Conservation (phyloP, 2,888 invertebrate genomes). For the Melipona bicolor region DNA sequence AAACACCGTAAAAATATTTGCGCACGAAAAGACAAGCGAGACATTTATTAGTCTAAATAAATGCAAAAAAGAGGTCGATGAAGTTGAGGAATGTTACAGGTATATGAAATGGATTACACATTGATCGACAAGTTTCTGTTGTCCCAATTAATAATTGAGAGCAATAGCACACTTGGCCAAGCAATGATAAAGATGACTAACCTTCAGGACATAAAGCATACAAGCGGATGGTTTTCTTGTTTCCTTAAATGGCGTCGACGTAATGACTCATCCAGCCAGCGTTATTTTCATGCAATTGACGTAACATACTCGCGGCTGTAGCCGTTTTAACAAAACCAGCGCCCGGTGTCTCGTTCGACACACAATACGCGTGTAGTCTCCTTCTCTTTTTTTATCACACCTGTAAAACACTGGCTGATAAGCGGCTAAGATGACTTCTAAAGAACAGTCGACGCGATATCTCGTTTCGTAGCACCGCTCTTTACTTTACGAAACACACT, state of each 20-base stretch:
- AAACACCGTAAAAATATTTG: background rate
- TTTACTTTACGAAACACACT: constrained; percentile 33
- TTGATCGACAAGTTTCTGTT: background rate
- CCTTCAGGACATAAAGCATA: constrained; percentile 35
- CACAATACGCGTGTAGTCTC: constrained; percentile 31
- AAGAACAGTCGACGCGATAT: constrained; percentile 30
- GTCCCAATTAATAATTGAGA: background rate
- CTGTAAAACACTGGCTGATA: constrained; percentile 31
- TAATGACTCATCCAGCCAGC: constrained; percentile 61
- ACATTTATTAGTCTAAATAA: background rate
- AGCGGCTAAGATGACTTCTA: background rate
- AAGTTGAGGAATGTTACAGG: background rate
- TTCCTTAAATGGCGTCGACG: constrained; percentile 54
- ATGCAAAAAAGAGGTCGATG: background rate
- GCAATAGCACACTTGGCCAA: constrained; percentile 12
- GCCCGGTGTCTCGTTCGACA: background rate
- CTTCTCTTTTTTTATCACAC: constrained; percentile 31
- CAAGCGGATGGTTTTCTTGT: constrained; percentile 45
- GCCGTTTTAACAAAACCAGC: constrained; percentile 54
- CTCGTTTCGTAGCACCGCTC: constrained; percentile 11
- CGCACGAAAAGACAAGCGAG: background rate
- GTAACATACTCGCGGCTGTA: constrained; percentile 48
- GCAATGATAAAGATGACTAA: constrained; percentile 10
- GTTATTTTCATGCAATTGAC: constrained; percentile 69
- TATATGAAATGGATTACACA: background rate